phyloP scores from a whole-genome alignment of 2,797 vertebrate species.

The Coilia nasus region DNA sequence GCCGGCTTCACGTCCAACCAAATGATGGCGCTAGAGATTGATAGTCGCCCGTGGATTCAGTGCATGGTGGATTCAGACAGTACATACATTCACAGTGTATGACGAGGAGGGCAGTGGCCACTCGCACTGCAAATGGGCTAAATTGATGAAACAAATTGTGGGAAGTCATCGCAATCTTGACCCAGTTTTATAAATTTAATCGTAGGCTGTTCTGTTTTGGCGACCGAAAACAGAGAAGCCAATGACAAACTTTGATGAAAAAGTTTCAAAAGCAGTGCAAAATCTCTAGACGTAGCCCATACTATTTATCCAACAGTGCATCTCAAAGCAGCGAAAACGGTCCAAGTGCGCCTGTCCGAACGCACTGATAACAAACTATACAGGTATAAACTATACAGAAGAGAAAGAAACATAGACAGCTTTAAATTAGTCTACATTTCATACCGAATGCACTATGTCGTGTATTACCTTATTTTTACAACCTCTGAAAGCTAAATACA shows the following conservation, averaged over 20 bases:
- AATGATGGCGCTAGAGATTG: conserved; percentile 61
- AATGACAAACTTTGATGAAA: background rate
- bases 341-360: background rate
- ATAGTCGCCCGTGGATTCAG: background rate
- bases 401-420: background rate
- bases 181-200: background rate
- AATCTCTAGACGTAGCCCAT: background rate
- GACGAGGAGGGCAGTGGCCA: background rate
- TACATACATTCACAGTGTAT: conserved; percentile 7
- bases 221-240: background rate
- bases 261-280: background rate
- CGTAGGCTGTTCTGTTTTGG: background rate
- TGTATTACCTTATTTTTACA: too few species aligned
- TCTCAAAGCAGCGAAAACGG: background rate
- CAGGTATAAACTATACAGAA: background rate
- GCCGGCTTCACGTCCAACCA: conserved; percentile 37
- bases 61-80: too few species aligned
- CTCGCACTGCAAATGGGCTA: background rate
- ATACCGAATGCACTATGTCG: too few species aligned
- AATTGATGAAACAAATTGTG: background rate
- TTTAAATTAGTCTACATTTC: too few species aligned
- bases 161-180: background rate
- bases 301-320: background rate
- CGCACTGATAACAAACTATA: too few species aligned
- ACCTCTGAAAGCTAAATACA: too few species aligned